A percentile compares a stretch with the other conserved stretches of the same genome.
phyloP scores from a whole-genome alignment of 2,888 invertebrate species.

The Cephus spinipes region DNA sequence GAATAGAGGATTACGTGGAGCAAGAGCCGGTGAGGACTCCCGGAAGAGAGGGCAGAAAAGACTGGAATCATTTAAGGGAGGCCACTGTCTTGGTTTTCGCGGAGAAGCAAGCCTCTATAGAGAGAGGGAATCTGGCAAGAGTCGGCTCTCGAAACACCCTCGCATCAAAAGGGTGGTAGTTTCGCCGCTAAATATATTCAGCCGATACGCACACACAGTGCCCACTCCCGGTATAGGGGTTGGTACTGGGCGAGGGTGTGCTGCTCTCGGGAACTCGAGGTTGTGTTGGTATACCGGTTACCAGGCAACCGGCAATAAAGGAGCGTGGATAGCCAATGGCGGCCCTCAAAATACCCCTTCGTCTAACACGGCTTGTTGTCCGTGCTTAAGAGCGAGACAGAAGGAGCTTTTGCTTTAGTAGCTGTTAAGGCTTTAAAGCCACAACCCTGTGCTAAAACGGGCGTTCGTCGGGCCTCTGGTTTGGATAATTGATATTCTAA shows the following conservation, averaged over 20 bases:
- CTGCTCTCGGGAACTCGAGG: constrained; percentile 13
- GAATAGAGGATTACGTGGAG: background rate
- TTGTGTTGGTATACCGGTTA: constrained; percentile 56
- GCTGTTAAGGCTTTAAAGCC: constrained; percentile 64
- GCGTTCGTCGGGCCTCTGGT: background rate
- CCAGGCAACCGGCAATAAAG: constrained; percentile 65
- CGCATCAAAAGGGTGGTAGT: constrained; percentile 45
- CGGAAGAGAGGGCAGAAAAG: background rate
- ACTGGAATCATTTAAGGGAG: background rate
- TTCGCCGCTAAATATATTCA: constrained; percentile 44
- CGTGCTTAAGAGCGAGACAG: constrained; percentile 60
- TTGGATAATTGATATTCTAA: constrained; percentile 57
- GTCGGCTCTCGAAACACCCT: constrained; percentile 34
- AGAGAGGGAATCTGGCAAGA: constrained; percentile 12
- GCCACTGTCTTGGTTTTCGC: background rate
- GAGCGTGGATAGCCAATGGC: constrained; percentile 65
- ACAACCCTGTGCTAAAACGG: constrained; percentile 24
- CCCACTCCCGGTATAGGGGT: constrained; percentile 27
- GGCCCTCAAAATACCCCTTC: constrained; percentile 62
- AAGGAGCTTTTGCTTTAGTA: constrained; percentile 63
- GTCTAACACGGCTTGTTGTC: constrained; percentile 63
- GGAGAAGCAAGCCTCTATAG: background rate
- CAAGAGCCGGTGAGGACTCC: background rate
- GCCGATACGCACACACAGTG: constrained; percentile 20
- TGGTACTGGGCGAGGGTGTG: constrained; percentile 35